Evolutionary conservation across 2,888 invertebrate species (phyloP).

Genomic region (Drosophila mimica): DNA sequence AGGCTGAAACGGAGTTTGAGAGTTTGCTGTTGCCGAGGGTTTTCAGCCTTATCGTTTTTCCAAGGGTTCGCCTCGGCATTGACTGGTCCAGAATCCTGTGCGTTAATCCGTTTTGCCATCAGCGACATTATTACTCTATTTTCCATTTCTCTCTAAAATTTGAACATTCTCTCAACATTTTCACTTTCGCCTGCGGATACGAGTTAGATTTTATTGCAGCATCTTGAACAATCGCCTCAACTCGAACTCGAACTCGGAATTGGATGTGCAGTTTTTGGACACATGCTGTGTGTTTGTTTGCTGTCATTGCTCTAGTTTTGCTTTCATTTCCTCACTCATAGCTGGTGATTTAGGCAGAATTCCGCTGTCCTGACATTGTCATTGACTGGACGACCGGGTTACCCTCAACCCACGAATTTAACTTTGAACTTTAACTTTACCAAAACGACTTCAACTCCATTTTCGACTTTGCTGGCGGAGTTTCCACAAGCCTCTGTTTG

Average conservation of each 20-base stretch:
- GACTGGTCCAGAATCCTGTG: constrained; percentile 28
- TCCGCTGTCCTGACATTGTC: constrained; percentile 27
- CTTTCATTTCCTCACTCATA: constrained; percentile 13
- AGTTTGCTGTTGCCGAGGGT: constrained; percentile 11
- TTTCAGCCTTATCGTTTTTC: constrained; percentile 5
- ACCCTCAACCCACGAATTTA: constrained; percentile 26
- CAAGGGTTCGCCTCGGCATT: constrained; percentile 41
- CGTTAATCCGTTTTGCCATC: constrained; percentile 83
- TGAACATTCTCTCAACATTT: constrained; percentile 28
- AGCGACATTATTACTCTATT: constrained; percentile 83
- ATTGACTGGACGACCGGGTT: constrained; percentile 47
- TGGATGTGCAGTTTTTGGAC: constrained; percentile 38
- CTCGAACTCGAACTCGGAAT: constrained; percentile 20
- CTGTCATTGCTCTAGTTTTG: constrained; percentile 58
- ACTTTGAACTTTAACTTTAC: constrained; percentile 17
- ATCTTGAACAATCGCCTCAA: constrained; percentile 82
- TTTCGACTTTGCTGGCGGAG: constrained; percentile 26
- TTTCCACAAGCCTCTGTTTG: constrained; percentile 36
- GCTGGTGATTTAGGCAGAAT: constrained; percentile 63
- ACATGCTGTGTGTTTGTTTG: constrained; percentile 53
- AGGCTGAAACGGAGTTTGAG: constrained; percentile 19
- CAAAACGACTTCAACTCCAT: constrained; percentile 28
- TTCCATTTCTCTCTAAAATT: constrained; percentile 52
- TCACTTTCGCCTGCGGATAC: constrained; percentile 47
- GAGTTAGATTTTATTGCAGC: constrained; percentile 84